These are phyloP conservation scores for Argya squamiceps DNA, from an alignment of 2,797 vertebrate species.

Conservation along the genomic window DNA sequence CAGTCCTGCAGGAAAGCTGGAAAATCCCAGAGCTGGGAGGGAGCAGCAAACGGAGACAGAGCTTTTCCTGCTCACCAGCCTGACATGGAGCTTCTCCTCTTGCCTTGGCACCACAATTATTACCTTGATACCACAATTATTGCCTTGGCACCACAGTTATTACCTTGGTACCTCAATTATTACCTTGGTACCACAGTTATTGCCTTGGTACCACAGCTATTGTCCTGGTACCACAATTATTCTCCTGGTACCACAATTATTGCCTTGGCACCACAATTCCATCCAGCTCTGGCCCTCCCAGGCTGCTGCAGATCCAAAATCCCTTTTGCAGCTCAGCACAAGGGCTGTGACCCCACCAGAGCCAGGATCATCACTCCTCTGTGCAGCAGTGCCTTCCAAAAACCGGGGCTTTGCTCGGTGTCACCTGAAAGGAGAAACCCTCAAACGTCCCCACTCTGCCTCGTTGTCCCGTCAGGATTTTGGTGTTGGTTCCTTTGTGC, in stretches of 20 bases:
- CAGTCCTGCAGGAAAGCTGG: background rate
- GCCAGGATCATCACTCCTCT: fast-evolving
- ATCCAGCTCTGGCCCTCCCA: background rate
- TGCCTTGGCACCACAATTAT: background rate
- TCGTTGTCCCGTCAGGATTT: fast-evolving
- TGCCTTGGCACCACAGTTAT: background rate
- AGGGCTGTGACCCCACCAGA: background rate
- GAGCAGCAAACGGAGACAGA: fast-evolving
- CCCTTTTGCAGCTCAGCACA: background rate
- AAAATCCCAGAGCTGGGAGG: background rate
- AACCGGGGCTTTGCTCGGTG: fast-evolving
- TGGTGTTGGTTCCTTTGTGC: background rate
- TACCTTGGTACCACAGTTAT: background rate
- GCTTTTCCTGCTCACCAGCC: background rate
- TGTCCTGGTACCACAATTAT: background rate
- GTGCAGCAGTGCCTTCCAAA: fast-evolving
- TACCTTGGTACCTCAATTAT: too few relatives aligned
- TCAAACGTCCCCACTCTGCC: fast-evolving
- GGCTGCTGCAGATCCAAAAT: background rate
- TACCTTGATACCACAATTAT: background rate
- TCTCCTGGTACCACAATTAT: background rate
- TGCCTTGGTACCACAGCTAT: background rate
- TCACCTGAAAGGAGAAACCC: background rate
- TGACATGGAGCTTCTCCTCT: background rate
- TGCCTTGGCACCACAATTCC: fast-evolving